Evolutionary conservation across 2,113 vertebrate genomes (phyloP).

Genomic region (Podiceps cristatus): DNA sequence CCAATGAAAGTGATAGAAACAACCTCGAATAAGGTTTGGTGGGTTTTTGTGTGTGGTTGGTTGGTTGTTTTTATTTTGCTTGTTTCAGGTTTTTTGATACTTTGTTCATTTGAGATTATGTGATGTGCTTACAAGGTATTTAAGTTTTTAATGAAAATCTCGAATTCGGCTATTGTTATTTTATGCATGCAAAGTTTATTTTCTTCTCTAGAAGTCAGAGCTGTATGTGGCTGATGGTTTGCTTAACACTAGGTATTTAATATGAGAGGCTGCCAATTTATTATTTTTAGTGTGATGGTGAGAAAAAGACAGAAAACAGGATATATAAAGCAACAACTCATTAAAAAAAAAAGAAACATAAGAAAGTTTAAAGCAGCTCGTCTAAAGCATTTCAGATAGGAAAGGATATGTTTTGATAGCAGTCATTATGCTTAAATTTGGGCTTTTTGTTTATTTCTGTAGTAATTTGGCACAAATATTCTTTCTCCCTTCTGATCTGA

Average conservation of each 20-base stretch:
- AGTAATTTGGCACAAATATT: background rate
- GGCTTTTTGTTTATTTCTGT: background rate
- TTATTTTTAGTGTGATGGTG: background rate
- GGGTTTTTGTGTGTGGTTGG: too few relatives aligned
- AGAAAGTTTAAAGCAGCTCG: background rate
- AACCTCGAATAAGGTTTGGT: background rate
- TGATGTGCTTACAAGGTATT: background rate
- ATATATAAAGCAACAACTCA: background rate
- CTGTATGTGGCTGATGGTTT: background rate
- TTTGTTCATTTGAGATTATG: background rate
- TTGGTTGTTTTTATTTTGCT: too few relatives aligned
- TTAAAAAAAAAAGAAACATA: background rate
- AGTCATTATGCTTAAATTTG: background rate
- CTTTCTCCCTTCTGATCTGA: background rate
- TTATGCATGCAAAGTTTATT: background rate
- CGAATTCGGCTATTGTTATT: background rate
- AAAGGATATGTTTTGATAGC: background rate
- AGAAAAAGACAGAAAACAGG: background rate
- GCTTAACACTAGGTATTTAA: background rate
- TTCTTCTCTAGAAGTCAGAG: background rate
- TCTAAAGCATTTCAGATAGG: background rate
- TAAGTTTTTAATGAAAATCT: background rate
- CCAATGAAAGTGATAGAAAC: background rate
- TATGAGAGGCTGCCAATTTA: background rate
- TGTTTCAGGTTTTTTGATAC: background rate